Evolutionary conservation across 1,140 invertebrate species (phyloP).

Genomic region (Pararge aegeria): DNA sequence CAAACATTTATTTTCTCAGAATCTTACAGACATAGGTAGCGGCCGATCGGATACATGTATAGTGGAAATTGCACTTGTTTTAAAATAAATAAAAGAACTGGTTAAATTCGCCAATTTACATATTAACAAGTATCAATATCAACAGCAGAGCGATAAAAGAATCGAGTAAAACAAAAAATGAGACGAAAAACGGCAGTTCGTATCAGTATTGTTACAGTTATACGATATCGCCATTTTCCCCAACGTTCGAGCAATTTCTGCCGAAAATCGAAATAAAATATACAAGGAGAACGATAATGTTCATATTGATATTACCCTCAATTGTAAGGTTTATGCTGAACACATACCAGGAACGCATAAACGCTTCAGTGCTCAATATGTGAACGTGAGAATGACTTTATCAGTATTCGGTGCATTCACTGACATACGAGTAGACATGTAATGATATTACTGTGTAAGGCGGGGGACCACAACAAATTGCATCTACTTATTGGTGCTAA

Average conservation of each 20-base stretch:
- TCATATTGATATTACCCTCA: slow-evolving; percentile 11
- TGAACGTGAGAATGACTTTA: too few relatives aligned
- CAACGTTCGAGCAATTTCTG: slow-evolving; percentile 8
- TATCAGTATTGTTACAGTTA: slow-evolving; percentile 5
- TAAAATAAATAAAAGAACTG: not conserved
- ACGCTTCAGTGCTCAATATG: too few relatives aligned
- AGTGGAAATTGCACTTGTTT: too few relatives aligned
- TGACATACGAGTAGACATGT: too few relatives aligned
- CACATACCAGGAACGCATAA: not conserved
- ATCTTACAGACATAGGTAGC: too few relatives aligned
- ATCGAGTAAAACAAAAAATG: not conserved
- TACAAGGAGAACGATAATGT: slow-evolving; percentile 10
- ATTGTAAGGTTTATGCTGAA: slow-evolving; percentile 11
- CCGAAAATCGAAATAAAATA: slow-evolving; percentile 18
- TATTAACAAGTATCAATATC: not conserved
- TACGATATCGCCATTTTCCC: slow-evolving; percentile 11
- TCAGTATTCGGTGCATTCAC: too few relatives aligned
- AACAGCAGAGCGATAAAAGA: not conserved
- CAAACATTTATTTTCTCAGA: too few relatives aligned
- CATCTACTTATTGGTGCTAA: too few relatives aligned
- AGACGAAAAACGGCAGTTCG: slow-evolving; percentile 10
- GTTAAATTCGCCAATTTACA: not conserved
- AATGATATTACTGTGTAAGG: too few relatives aligned
- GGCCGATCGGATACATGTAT: too few relatives aligned
- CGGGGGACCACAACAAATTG: too few relatives aligned